A percentile compares a stretch with the other conserved stretches of the same genome.
Evolutionary conservation across 2,797 vertebrate species (phyloP).

Genomic region (Malacoctenus gilli): DNA sequence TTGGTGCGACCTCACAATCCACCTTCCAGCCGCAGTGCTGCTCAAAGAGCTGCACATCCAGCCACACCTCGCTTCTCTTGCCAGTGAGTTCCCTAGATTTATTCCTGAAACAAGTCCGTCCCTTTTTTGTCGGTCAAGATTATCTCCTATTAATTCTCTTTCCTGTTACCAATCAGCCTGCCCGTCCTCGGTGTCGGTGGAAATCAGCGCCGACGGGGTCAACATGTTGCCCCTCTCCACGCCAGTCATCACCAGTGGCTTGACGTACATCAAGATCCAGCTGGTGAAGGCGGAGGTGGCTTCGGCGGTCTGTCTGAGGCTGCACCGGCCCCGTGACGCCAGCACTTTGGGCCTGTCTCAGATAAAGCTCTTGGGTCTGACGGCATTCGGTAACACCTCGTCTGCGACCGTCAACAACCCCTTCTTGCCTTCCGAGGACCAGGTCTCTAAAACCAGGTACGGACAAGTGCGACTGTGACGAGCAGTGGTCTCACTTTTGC

Average conservation of each 20-base stretch:
- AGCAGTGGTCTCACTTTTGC: not conserved
- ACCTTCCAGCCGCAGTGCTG: constrained; percentile 96
- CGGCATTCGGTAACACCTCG: constrained; percentile 96
- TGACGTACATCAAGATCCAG: constrained; percentile 99
- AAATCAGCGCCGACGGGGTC: constrained; percentile 96
- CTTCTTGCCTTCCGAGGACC: constrained; percentile 97
- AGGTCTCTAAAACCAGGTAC: constrained; percentile 98
- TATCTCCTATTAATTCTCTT: too few relatives aligned
- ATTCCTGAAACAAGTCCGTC: not conserved
- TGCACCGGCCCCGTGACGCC: constrained; percentile 96
- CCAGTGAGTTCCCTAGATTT: constrained; percentile 84
- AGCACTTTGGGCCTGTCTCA: constrained; percentile 96
- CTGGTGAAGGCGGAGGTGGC: constrained; percentile 97
- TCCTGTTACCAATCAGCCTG: constrained; percentile 82
- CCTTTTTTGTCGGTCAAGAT: not conserved
- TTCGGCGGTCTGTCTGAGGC: constrained; percentile 93
- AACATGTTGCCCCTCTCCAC: constrained; percentile 98
- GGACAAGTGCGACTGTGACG: accelerated
- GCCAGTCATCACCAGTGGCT: constrained; percentile 94
- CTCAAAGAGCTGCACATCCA: constrained; percentile 99
- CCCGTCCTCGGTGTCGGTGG: constrained; percentile 97
- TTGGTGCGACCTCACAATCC: constrained; percentile 98
- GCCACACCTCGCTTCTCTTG: constrained; percentile 96
- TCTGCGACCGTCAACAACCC: constrained; percentile 98
- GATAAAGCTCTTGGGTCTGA: constrained; percentile 95